These are phyloP conservation scores for Cryptops parisi DNA, from an alignment of 2,888 invertebrate genomes.

Conservation along the genomic window DNA sequence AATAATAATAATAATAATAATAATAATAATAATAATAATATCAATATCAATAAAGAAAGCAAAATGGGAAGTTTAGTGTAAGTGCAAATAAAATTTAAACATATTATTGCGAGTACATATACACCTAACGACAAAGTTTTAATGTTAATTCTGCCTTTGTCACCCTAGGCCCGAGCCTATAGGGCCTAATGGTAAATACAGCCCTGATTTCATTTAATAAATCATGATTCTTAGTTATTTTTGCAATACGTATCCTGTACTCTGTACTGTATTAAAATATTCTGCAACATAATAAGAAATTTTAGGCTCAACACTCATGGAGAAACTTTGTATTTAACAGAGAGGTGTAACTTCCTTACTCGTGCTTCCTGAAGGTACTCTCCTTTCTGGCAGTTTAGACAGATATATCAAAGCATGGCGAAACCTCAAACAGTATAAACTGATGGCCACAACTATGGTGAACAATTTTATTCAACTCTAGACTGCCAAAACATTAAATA, in stretches of 20 bases:
- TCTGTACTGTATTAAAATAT: not conserved
- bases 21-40: too few species aligned
- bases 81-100: too few species aligned
- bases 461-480: slow-evolving; percentile 20
- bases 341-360: slow-evolving; percentile 64
- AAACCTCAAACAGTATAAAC: slow-evolving; percentile 72
- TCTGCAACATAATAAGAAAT: not conserved
- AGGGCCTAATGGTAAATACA: too few species aligned
- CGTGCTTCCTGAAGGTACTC: slow-evolving; percentile 77
- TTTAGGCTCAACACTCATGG: not conserved
- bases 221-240: too few species aligned
- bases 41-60: too few species aligned
- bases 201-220: slow-evolving; percentile 19
- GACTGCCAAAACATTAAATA: not conserved
- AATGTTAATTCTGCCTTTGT: too few species aligned
- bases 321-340: slow-evolving; percentile 9
- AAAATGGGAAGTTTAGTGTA: too few species aligned
- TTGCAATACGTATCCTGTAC: too few species aligned
- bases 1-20: too few species aligned
- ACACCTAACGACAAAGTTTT: too few species aligned
- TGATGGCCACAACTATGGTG: slow-evolving; percentile 77
- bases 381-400: slow-evolving; percentile 79
- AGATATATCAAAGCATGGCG: slow-evolving; percentile 87
- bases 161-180: too few species aligned
- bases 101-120: too few species aligned